Base-by-base conservation (phyloP, 2,888 invertebrate genomes). In the Lycaena phlaeas region DNA sequence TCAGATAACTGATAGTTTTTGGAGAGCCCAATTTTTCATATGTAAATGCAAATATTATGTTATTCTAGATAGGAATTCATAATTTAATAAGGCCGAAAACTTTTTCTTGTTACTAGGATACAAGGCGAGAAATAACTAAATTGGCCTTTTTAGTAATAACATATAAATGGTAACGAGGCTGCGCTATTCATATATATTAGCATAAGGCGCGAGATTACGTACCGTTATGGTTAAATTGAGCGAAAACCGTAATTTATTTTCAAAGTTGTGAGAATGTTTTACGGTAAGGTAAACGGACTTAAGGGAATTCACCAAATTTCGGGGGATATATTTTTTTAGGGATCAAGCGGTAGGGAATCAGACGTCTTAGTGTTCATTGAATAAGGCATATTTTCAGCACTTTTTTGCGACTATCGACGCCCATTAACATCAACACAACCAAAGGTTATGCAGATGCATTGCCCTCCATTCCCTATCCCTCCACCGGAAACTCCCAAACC, bases 181-280 rank as follows among this genome's bases (percentile, higher is more conserved):
- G 12, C 22, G 18, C 22, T 22, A 52, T 48, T 51, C 52, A 12
- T 34, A 34, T 34, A 18, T 34, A 34, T 34, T 34, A 34, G 48
- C 46, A 54, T 56, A 53, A 50, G 49, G 47, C 42, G 57, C 51
- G 57, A 53, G 55, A 59, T 64, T 68, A 57, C 63, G 60, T 58
- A 57, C 64, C 53, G 56, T 54, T 52, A 51, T 46, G 46, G 57
- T 49, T 62, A 57, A 64, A 67, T 65, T 64, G 58, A 53, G 53
- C 60, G 54, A 61, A 66, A 60, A 57, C 50, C 46, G 44, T 46
- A 56, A 56, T 57, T 56, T 56, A 57, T 63, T 50, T 54, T 6
- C 6, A 34, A 34, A 18, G 11, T 54, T 48, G 36, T 40, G 48
- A 25, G 22, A 29, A 26, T 22, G 18, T 28, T 28, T 38, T 28